Conservation (phyloP, 2,113 vertebrate genomes). For the Aptenodytes patagonicus region DNA sequence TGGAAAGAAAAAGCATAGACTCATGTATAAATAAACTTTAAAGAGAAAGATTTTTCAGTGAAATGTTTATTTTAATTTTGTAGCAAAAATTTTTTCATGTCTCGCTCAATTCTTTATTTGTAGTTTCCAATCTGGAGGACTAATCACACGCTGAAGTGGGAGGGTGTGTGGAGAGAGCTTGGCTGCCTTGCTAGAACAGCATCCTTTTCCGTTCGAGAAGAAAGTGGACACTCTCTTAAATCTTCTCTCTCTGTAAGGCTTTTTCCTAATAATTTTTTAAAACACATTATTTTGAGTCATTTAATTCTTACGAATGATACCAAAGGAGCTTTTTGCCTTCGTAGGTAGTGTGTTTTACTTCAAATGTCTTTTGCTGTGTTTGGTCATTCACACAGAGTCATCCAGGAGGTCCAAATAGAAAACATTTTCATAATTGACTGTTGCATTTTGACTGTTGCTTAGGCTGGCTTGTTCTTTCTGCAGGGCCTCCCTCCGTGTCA, state of each 20-base stretch:
- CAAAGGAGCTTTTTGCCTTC: background rate
- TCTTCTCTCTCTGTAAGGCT: constrained; percentile 87
- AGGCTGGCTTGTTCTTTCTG: background rate
- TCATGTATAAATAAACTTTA: background rate
- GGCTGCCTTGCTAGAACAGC: constrained; percentile 91
- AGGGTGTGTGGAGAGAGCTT: constrained; percentile 93
- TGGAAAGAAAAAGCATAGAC: background rate
- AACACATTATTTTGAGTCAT: background rate
- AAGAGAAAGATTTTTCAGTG: background rate
- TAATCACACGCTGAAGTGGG: constrained; percentile 92
- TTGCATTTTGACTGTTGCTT: background rate
- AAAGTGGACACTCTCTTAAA: constrained; percentile 94
- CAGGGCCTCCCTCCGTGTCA: background rate
- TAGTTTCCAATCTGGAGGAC: constrained; percentile 92
- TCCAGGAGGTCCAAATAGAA: background rate
- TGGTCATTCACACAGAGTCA: background rate
- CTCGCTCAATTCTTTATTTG: background rate
- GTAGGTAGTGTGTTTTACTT: background rate
- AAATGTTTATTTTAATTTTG: background rate
- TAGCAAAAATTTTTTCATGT: background rate
- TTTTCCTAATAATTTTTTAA: background rate
- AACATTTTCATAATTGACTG: background rate
- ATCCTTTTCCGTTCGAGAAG: constrained; percentile 91
- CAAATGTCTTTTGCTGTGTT: background rate
- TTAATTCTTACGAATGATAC: background rate